Evolutionary conservation across 2,888 invertebrate species (phyloP), one percentile per base, ranked within the genome.

Genomic region (Resseliella maxima): DNA sequence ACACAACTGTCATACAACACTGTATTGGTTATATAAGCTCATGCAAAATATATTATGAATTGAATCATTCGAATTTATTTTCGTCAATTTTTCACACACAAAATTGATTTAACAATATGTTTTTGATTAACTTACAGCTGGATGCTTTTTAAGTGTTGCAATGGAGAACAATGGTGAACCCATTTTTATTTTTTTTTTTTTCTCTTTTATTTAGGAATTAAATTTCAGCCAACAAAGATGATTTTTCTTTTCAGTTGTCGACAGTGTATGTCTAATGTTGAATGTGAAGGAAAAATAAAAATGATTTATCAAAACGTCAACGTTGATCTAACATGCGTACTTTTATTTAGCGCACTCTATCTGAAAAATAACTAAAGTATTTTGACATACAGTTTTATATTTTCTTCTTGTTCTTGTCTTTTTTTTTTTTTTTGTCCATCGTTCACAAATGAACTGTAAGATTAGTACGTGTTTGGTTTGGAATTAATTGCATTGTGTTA

Each of bases 81-180:
- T n/a, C n/a, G n/a, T n/a, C 41, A 41, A 41, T 45, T 35, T 21
- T 81, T 27, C 18, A 36, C n/a, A 46, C 86, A 31, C 36, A 41
- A 24, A 86, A 85, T 85, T 86, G 41, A 41, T 41, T 59, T 24
- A 3, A 59, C n/a, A 83, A 38, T 10, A 38, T 15, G 38, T 5
- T 83, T 21, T 27, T 83, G 41, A 36, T 86, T 87, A 89, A 93
- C 95, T 94, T 92, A 96, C 96, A 89, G 96, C 94, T 89, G 95
- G 95, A 90, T 96, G 95, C 90, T 94, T 95, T 90, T 94, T 95
- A 87, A 96, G 90, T 89, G 95, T 95, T 86, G 93, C 91, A 31
- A 95, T 87, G 87, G 93, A 93, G 89, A 96, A 90, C 88, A 96
- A 96, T 91, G 95, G 94, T 83, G 83, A n/a, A 38, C 38, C 83